Conservation (phyloP, 2,797 vertebrate species). For the Neosilurus hyrtlii region DNA sequence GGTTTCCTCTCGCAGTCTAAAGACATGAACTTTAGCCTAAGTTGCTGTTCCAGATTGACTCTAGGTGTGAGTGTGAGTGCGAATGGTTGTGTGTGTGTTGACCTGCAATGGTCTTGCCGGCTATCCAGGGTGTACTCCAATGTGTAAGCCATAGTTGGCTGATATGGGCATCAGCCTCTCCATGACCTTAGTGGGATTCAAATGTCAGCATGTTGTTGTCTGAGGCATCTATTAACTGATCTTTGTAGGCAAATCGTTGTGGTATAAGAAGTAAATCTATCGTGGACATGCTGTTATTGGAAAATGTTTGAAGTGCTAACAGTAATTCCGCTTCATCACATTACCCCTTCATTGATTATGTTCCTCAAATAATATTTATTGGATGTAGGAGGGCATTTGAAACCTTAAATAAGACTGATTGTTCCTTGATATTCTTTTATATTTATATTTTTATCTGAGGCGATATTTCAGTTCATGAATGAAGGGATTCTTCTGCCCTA, state of each 20-base stretch:
- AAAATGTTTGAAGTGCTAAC: background rate
- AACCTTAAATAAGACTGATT: constrained; percentile 13
- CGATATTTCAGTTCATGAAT: constrained; percentile 44
- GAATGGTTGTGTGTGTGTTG: too few species aligned
- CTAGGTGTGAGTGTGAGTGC: too few species aligned
- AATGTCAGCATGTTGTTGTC: too few species aligned
- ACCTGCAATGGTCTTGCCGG: too few species aligned
- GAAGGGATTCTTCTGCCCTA: constrained; percentile 17
- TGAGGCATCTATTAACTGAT: too few species aligned
- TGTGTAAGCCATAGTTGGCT: too few species aligned
- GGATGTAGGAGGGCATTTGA: background rate
- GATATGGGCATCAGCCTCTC: too few species aligned
- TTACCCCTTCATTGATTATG: background rate
- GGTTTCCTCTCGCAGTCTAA: too few species aligned
- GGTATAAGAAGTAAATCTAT: background rate
- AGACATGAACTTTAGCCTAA: too few species aligned
- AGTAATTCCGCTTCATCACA: background rate
- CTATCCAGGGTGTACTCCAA: too few species aligned
- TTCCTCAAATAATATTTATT: background rate
- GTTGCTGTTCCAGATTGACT: too few species aligned
- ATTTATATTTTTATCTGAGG: constrained; percentile 40
- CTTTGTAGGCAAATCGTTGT: background rate
- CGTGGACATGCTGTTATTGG: background rate
- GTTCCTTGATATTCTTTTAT: constrained; percentile 4
- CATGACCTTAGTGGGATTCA: too few species aligned